These are phyloP conservation scores for Apaloderma vittatum DNA, from an alignment of 2,113 vertebrate species.

Conservation along the genomic window DNA sequence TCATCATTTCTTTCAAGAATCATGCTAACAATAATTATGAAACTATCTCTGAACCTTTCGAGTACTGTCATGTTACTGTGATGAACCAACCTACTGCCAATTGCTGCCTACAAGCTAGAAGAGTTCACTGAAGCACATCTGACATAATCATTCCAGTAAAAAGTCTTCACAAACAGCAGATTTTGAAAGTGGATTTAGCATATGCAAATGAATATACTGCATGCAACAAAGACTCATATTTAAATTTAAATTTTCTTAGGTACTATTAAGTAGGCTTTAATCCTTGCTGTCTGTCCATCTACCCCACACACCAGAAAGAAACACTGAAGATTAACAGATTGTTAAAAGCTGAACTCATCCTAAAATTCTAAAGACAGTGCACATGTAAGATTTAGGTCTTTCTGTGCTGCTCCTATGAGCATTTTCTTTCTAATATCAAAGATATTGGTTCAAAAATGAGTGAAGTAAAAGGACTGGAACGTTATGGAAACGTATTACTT, in stretches of 20 bases:
- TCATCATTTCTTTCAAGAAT: constrained; percentile 85
- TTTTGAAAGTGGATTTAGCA: constrained; percentile 62
- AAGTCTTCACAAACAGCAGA: constrained; percentile 72
- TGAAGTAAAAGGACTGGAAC: background rate
- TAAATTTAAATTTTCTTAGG: constrained; percentile 59
- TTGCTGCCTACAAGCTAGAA: constrained; percentile 65
- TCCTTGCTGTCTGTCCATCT: background rate
- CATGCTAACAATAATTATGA: constrained; percentile 83
- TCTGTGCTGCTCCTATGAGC: background rate
- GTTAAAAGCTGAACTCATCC: background rate
- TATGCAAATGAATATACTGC: constrained; percentile 57
- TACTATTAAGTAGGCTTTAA: constrained; percentile 9
- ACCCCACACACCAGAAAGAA: background rate
- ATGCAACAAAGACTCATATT: constrained; percentile 51
- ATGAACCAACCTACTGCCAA: constrained; percentile 69
- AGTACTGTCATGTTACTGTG: constrained; percentile 67
- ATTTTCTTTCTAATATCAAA: background rate
- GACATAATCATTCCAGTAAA: constrained; percentile 64
- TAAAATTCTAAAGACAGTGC: background rate
- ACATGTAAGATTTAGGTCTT: background rate
- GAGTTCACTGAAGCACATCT: constrained; percentile 75
- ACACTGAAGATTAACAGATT: background rate
- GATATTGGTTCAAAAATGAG: background rate
- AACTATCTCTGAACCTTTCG: constrained; percentile 74
- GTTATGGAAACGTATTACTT: background rate